Evolutionary conservation across 2,888 invertebrate species (phyloP), one percentile per base, ranked within the genome.

Genomic region (Pedicia rivosa): DNA sequence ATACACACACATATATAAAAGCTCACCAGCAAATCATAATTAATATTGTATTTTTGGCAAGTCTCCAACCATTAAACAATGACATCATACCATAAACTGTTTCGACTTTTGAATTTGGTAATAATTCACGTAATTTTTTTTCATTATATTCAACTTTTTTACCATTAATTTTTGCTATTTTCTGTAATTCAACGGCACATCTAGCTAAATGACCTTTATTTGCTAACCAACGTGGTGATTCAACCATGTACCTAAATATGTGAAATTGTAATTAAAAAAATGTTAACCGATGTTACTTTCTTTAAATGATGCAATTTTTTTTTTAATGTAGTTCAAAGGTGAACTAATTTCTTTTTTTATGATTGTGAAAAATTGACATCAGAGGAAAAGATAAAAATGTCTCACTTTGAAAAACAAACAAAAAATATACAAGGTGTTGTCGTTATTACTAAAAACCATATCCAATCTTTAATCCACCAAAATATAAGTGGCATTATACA

Each of bases 211-310:
- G 64, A 27, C 65, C 66, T 48, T 64, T 63, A 42, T 66, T 63
- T 53, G 67, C 68, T 44, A 73, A 60, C 74, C 74, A 74, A 42
- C 72, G 63, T 3, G 74, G 74, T 30, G 74, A 74, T 59, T 74
- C 74, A 42, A 73, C 67, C 49, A 72, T 59, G 47, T 63, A 65
- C 55, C 73, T 74, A 10, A n/a, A 19, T 16, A 15, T 17, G 10
- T 15, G 4, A 17, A 17, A 9, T 13, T 10, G 7, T 15, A 16
- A n/a, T 15, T 16, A 12, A 7, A 7, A 15, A n/a, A n/a, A n/a
- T n/a, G n/a, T n/a, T n/a, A n/a, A n/a, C n/a, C n/a, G n/a, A n/a
- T n/a, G n/a, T n/a, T n/a, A n/a, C n/a, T n/a, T n/a, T n/a, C n/a
- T n/a, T n/a, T n/a, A n/a, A 22, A 22, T 7, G 8, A 22, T 22